A percentile compares a stretch with the other conserved stretches of the same genome.
Evolutionary conservation across 1,140 invertebrate species (phyloP).

Genomic region (Heliconius eleuchia): DNA sequence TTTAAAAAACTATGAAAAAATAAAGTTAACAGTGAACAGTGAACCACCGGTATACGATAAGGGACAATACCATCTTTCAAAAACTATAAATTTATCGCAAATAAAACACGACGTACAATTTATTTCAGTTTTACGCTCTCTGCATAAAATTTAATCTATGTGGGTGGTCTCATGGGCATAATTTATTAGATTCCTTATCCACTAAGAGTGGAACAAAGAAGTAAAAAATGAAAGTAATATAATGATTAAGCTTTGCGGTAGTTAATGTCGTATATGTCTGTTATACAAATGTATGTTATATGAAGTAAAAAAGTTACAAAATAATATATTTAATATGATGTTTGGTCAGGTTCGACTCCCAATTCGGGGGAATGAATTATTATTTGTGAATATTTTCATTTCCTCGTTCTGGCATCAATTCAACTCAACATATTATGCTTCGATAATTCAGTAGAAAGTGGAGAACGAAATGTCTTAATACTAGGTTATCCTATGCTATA

Average conservation of each 20-base stretch:
- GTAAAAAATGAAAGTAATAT: conserved; percentile 5
- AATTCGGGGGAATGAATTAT: too few relatives aligned
- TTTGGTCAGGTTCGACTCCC: too few relatives aligned
- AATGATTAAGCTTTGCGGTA: background rate
- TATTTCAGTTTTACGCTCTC: conserved; percentile 6
- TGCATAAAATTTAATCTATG: conserved; percentile 12
- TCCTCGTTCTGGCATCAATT: too few relatives aligned
- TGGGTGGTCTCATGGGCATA: background rate
- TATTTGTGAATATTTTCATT: too few relatives aligned
- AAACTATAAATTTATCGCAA: conserved; percentile 4
- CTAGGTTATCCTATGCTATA: too few relatives aligned
- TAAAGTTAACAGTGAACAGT: background rate
- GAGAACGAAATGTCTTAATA: too few relatives aligned
- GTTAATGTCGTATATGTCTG: background rate
- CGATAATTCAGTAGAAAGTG: too few relatives aligned
- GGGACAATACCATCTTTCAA: background rate
- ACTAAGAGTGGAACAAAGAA: conserved; percentile 7
- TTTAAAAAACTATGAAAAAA: too few relatives aligned
- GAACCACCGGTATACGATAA: background rate
- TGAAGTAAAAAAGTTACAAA: too few relatives aligned
- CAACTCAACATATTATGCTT: too few relatives aligned
- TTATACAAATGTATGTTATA: too few relatives aligned
- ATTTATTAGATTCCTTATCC: conserved; percentile 15
- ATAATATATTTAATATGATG: too few relatives aligned
- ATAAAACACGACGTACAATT: background rate